phyloP scores from a whole-genome alignment of 2,113 vertebrate species.

The Trinectes maculatus region DNA sequence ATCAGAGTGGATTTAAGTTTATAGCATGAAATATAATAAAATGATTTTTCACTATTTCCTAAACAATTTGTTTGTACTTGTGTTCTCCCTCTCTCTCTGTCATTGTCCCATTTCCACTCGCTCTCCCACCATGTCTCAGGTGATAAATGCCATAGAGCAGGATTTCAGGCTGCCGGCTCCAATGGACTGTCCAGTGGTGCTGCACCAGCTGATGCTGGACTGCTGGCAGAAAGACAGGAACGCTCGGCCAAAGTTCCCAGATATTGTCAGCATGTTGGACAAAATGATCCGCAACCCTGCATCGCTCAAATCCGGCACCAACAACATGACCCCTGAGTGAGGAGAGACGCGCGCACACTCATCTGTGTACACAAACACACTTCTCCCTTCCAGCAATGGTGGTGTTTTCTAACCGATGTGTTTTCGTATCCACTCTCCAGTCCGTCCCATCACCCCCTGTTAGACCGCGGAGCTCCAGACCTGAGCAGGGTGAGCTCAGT shows the following conservation, averaged over 20 bases:
- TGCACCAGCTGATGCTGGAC: slow-evolving; percentile 98
- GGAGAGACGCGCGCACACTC: slow-evolving; percentile 30
- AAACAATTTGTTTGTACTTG: slow-evolving; percentile 1
- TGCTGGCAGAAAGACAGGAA: slow-evolving; percentile 99
- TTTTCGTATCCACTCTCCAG: slow-evolving; percentile 65
- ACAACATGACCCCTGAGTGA: slow-evolving; percentile 85
- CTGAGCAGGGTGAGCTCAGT: slow-evolving; percentile 94
- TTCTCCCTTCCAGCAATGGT: neutral
- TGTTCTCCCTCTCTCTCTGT: neutral
- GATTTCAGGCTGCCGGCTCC: slow-evolving; percentile 96
- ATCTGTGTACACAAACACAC: slow-evolving; percentile 22
- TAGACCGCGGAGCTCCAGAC: slow-evolving; percentile 93
- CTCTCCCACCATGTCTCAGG: slow-evolving; percentile 79
- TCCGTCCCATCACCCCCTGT: slow-evolving; percentile 92
- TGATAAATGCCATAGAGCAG: slow-evolving; percentile 98
- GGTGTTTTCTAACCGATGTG: neutral
- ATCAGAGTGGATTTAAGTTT: neutral
- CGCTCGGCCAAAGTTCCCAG: slow-evolving; percentile 93
- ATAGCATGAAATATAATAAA: neutral
- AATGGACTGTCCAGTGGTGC: slow-evolving; percentile 95
- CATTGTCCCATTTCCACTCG: no score
- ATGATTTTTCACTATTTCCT: neutral
- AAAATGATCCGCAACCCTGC: slow-evolving; percentile 98
- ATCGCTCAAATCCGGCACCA: slow-evolving; percentile 93
- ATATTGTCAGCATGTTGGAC: slow-evolving; percentile 96